Conservation (phyloP, 1,140 invertebrate genomes). For the Hormaphis cornu region DNA sequence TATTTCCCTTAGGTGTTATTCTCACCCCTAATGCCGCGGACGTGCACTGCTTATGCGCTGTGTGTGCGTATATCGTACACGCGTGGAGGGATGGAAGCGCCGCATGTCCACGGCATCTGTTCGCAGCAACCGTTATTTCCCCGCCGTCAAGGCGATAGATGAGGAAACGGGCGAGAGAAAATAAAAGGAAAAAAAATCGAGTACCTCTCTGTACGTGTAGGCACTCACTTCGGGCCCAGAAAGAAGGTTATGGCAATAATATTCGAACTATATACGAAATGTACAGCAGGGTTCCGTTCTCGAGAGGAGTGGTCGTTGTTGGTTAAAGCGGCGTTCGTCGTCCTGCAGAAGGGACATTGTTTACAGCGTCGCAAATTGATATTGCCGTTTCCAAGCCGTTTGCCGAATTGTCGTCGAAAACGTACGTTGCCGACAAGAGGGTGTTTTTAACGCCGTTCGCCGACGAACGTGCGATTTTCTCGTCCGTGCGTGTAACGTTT, state of each 20-base stretch:
- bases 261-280: too few species aligned
- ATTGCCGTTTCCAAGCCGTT: slow-evolving; percentile 25
- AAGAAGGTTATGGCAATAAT: slow-evolving; percentile 25
- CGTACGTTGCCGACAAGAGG: background rate
- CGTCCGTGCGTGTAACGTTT: background rate
- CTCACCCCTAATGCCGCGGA: background rate
- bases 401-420: slow-evolving; percentile 23
- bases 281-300: background rate
- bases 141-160: background rate
- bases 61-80: background rate
- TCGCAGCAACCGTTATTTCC: background rate
- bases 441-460: background rate
- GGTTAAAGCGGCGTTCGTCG: background rate
- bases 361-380: slow-evolving; percentile 31
- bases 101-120: slow-evolving; percentile 18
- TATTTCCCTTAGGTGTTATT: slow-evolving; percentile 32
- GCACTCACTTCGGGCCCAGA: too few species aligned
- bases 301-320: background rate
- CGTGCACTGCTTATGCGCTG: background rate
- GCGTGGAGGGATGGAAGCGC: background rate
- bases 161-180: background rate
- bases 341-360: background rate
- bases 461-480: background rate
- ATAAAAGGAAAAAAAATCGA: background rate
- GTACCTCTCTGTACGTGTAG: too few species aligned